Percentiles rank a stretch among this genome's conserved stretches.
phyloP scores from a whole-genome alignment of 2,888 invertebrate genomes.

The Tyria jacobaeae region DNA sequence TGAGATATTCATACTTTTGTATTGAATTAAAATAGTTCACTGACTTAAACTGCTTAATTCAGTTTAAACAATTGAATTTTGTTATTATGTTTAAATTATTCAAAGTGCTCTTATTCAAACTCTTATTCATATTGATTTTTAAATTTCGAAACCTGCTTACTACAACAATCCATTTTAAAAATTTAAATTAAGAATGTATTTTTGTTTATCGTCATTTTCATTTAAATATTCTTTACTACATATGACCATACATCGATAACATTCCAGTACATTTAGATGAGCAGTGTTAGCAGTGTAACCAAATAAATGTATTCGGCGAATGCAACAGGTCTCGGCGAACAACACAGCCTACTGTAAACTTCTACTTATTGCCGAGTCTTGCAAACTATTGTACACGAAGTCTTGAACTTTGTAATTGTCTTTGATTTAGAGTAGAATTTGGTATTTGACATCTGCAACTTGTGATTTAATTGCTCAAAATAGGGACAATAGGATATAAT shows the following conservation, averaged over 20 bases:
- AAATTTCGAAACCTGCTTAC: neutral
- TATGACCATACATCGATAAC: neutral
- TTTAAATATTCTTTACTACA: neutral
- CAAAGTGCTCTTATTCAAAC: neutral
- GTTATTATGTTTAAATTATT: neutral
- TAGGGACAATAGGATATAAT: too few species aligned
- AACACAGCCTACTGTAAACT: constrained; percentile 44
- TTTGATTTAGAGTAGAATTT: neutral
- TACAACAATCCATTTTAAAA: neutral
- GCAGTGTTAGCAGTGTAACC: constrained; percentile 31
- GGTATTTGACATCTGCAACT: neutral
- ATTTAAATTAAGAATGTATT: neutral
- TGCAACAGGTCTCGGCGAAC: constrained; percentile 48
- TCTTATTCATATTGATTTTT: neutral
- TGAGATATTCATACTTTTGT: constrained; percentile 17
- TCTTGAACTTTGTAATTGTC: constrained; percentile 12
- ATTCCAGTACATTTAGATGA: constrained; percentile 11
- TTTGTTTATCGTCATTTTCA: neutral
- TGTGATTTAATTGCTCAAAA: neutral
- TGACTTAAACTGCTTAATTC: neutral
- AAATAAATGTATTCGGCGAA: constrained; percentile 43
- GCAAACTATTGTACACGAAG: constrained; percentile 6
- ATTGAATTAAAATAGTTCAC: neutral
- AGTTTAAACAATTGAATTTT: neutral
- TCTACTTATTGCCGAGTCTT: constrained; percentile 20